Percentiles rank a stretch among this genome's conserved stretches.
These are phyloP conservation scores for Hirundo rustica DNA, from an alignment of 2,797 vertebrate genomes.

Conservation along the genomic window DNA sequence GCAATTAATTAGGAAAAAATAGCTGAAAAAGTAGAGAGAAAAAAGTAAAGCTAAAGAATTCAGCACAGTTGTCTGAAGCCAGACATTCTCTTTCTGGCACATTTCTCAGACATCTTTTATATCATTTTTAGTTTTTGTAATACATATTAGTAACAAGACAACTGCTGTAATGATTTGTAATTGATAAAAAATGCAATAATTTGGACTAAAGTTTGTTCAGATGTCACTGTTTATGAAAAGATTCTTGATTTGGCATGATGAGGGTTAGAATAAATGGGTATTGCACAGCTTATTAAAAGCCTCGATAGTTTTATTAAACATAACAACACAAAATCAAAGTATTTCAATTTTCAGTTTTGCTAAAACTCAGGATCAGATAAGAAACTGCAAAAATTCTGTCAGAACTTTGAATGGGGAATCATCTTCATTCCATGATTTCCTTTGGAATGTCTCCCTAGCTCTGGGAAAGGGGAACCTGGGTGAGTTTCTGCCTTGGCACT, in stretches of 20 bases:
- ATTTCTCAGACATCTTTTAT: background rate
- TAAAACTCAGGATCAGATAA: background rate
- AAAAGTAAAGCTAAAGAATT: background rate
- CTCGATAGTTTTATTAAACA: background rate
- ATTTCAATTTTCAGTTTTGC: background rate
- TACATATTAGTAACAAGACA: background rate
- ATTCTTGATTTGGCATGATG: fast-evolving
- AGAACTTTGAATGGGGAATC: background rate
- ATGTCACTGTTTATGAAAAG: background rate
- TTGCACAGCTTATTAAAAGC: background rate
- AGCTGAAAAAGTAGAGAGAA: background rate
- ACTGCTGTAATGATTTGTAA: background rate
- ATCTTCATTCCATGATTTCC: background rate
- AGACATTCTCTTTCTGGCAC: background rate
- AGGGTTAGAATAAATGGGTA: background rate
- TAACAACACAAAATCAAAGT: background rate
- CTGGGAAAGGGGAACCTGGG: background rate
- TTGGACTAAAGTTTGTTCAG: background rate
- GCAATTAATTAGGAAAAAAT: background rate
- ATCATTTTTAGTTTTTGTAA: background rate
- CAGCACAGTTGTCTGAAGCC: background rate
- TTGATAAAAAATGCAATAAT: background rate
- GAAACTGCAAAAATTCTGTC: background rate
- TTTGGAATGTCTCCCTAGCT: background rate
- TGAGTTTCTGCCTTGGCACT: constrained; percentile 14